Conservation (phyloP, 2,888 invertebrate species). For the Pachymerium ferrugineum region DNA sequence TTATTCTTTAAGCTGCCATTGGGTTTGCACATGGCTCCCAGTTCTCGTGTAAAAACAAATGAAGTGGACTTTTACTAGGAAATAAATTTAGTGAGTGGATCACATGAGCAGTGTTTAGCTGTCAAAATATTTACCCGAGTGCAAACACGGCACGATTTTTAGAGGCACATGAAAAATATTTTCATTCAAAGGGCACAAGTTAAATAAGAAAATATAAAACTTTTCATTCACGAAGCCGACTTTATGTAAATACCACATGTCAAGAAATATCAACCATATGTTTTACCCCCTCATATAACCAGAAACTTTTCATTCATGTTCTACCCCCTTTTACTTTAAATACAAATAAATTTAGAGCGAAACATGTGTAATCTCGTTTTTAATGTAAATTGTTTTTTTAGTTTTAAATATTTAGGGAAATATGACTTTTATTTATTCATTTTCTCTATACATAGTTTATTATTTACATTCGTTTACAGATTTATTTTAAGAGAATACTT, state of each 20-base stretch:
- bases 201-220: background rate
- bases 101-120: slow-evolving; percentile 19
- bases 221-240: background rate
- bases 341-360: too few relatives aligned
- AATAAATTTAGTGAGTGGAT: slow-evolving; percentile 19
- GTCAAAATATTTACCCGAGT: slow-evolving; percentile 19
- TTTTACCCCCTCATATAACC: too few relatives aligned
- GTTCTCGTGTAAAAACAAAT: slow-evolving; percentile 24
- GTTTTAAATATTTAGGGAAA: too few relatives aligned
- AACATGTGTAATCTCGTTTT: too few relatives aligned
- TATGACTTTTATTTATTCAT: too few relatives aligned
- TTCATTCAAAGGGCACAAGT: background rate
- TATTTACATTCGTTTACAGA: too few relatives aligned
- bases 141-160: background rate
- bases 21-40: slow-evolving; percentile 25
- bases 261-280: background rate
- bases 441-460: too few relatives aligned
- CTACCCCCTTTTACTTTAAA: too few relatives aligned
- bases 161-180: background rate
- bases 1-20: slow-evolving; percentile 1
- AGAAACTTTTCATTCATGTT: slow-evolving; percentile 4
- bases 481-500: too few relatives aligned
- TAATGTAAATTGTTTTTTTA: too few relatives aligned
- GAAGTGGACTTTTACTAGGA: slow-evolving; percentile 25
- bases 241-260: slow-evolving; percentile 1